These are phyloP conservation scores for Lepus europaeus DNA, from an alignment of 2,113 vertebrate genomes.

Conservation along the genomic window DNA sequence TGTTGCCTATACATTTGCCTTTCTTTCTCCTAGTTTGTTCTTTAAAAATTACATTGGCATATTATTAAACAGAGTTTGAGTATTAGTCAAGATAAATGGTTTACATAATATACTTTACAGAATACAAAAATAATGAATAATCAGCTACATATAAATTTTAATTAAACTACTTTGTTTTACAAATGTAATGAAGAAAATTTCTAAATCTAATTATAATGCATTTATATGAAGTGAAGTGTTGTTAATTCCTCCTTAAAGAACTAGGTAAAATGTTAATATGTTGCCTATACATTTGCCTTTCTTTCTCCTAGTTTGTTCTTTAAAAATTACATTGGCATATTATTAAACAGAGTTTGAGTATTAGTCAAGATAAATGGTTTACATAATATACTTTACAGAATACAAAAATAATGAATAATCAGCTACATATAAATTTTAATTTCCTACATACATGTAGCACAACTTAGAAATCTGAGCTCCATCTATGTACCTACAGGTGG, in stretches of 20 bases:
- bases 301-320: neutral
- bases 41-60: conserved; percentile 56
- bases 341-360: neutral
- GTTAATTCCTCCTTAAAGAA: neutral
- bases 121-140: neutral
- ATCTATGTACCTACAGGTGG: neutral
- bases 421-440: neutral
- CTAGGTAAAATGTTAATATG: neutral
- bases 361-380: conserved; percentile 41
- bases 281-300: conserved; percentile 56
- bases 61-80: neutral
- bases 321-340: conserved; percentile 51
- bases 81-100: conserved; percentile 32
- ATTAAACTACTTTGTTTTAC: conserved; percentile 35
- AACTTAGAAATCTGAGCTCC: conserved; percentile 65
- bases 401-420: neutral
- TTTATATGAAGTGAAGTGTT: neutral
- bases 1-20: conserved; percentile 44
- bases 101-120: conserved; percentile 35
- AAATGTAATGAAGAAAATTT: conserved; percentile 44
- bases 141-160: neutral
- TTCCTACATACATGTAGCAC: neutral
- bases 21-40: neutral
- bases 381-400: conserved; percentile 31
- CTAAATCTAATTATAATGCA: conserved; percentile 34